Evolutionary conservation across 1,140 invertebrate species (phyloP), one percentile per base, ranked within the genome.

Genomic region (Sitophilus oryzae): DNA sequence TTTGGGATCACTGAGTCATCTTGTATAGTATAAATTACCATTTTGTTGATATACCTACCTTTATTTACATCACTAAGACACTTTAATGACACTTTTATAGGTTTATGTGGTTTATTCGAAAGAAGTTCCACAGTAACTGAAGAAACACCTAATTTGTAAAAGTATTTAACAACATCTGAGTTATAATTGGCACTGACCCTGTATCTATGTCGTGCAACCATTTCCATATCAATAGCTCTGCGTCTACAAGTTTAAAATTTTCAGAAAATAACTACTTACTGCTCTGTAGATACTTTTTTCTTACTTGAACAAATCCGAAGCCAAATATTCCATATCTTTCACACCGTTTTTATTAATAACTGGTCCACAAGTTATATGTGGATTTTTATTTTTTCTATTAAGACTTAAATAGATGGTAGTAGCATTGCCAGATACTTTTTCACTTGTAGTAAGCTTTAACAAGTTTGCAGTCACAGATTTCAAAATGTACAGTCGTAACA

Each of bases 81-180:
- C 54, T 66, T 70, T 48, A 69, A 61, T 23, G 60, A 59, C 16
- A 63, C 53, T 60, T 59, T 68, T n/a, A 66, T 46, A 36, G 60
- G 18, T 48, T 66, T 64, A 19, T 59, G 62, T 9, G 60, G 79
- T 63, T 81, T 84, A 10, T 80, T 77, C 60, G 81, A 76, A 2
- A 85, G 66, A 40, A 88, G 69, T 66, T 86, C 83, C 66, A 85
- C 82, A 3, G 66, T 75, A 0, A 79, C 76, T 9, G 79, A 76
- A 14, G 82, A 82, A 52, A 76, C 69, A 0, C 82, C 82, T 9
- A 86, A 65, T 23, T 80, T 72, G 15, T 63, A 1, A 57, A 74
- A 58, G 50, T 70, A 53, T 42, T 62, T 53, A 20, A 58, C n/a
- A 68, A 43, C 60, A n/a, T 48, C 41, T 5, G 48, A 14, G 22